A percentile compares a stretch with the other conserved stretches of the same genome.
Evolutionary conservation across 2,113 vertebrate species (phyloP).

Genomic region (Mobula hypostoma): DNA sequence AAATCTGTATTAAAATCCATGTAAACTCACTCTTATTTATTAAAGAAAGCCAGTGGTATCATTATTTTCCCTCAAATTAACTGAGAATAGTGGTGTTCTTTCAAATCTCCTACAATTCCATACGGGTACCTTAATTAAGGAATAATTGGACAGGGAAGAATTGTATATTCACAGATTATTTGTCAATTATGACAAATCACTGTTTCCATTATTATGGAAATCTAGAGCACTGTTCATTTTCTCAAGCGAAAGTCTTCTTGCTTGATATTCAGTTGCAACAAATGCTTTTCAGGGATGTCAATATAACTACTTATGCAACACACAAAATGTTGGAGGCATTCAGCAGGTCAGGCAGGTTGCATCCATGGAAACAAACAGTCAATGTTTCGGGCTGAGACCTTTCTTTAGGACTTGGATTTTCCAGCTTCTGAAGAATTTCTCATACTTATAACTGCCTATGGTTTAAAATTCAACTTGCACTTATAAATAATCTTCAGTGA

Average conservation of each 20-base stretch:
- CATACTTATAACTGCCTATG: background rate
- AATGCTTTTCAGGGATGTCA: background rate
- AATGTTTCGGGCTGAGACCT: too few species aligned
- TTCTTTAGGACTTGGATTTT: too few species aligned
- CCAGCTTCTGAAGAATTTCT: too few species aligned
- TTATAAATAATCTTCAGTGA: background rate
- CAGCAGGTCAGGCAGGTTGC: too few species aligned
- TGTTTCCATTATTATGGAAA: constrained; percentile 57
- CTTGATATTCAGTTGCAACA: constrained; percentile 52
- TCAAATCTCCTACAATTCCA: constrained; percentile 59
- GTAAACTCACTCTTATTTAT: background rate
- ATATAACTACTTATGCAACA: background rate
- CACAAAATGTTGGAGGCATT: too few species aligned
- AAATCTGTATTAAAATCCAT: background rate
- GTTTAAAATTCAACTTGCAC: background rate
- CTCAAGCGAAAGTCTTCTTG: constrained; percentile 48
- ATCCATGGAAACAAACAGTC: too few species aligned
- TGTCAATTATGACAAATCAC: constrained; percentile 64
- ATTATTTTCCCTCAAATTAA: constrained; percentile 1
- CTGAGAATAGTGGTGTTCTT: constrained; percentile 49
- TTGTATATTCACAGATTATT: constrained; percentile 71
- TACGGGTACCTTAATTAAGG: constrained; percentile 69
- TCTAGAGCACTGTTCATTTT: constrained; percentile 50
- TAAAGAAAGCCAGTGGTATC: background rate
- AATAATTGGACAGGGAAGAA: constrained; percentile 64